Percentiles rank a stretch among this genome's conserved stretches.
Conservation (phyloP, 92 coral and sea anemone species). For the Porites cylindrica region DNA sequence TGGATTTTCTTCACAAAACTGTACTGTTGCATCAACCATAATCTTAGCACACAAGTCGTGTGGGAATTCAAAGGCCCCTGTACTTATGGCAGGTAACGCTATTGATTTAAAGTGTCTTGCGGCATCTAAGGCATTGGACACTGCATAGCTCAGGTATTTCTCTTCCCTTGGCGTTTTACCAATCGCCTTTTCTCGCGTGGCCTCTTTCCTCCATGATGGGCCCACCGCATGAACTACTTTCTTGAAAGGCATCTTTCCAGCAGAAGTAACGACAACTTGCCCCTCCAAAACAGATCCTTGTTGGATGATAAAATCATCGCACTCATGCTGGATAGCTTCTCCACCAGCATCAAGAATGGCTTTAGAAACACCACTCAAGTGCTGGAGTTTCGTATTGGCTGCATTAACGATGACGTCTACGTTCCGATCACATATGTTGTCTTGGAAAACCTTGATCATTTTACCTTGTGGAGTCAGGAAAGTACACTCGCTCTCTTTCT, state of each 20-base stretch:
- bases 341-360: constrained; percentile 78
- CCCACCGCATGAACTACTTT: constrained; percentile 78
- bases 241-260: constrained; percentile 78
- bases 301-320: constrained; percentile 47
- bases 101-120: constrained; percentile 58
- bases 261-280: constrained; percentile 61
- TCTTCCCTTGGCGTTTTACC: constrained; percentile 44
- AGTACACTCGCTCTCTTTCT: constrained; percentile 25
- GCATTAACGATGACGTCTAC: constrained; percentile 85
- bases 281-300: constrained; percentile 56
- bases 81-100: constrained; percentile 83
- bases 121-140: constrained; percentile 43
- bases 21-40: constrained; percentile 56
- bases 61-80: constrained; percentile 77
- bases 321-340: constrained; percentile 65
- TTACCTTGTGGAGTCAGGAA: constrained; percentile 48
- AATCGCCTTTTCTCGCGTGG: constrained; percentile 6
- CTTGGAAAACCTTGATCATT: constrained; percentile 62
- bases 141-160: constrained; percentile 40
- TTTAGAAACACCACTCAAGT: constrained; percentile 79
- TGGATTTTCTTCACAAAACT: constrained; percentile 48
- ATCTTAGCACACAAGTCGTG: constrained; percentile 67
- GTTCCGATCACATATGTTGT: constrained; percentile 71
- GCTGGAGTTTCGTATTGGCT: constrained; percentile 65
- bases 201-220: constrained; percentile 52